Evolutionary conservation across 2,113 vertebrate genomes (phyloP).

Genomic region (Pteropus alecto): DNA sequence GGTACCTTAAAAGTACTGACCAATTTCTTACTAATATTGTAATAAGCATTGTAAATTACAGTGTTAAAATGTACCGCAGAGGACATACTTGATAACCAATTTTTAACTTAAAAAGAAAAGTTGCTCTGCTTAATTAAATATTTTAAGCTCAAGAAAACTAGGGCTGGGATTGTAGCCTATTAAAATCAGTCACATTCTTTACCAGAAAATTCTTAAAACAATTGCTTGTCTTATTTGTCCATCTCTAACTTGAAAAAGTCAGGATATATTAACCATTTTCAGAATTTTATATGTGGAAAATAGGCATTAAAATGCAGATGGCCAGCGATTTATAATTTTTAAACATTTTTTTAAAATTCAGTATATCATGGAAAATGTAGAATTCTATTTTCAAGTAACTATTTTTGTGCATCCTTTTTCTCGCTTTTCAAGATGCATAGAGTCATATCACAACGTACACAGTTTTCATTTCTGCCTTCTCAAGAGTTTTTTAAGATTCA

Average conservation of each 20-base stretch:
- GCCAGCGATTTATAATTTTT: not conserved
- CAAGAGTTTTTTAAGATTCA: not conserved
- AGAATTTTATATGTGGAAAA: not conserved
- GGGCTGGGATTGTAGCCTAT: not conserved
- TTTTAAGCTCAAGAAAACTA: not conserved
- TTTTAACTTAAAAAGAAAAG: not conserved
- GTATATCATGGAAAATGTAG: not conserved
- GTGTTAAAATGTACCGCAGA: not conserved
- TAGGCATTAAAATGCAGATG: not conserved
- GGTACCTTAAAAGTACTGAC: not conserved
- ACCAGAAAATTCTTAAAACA: not conserved
- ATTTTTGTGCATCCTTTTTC: not conserved
- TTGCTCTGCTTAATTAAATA: not conserved
- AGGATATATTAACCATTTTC: not conserved
- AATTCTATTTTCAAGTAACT: not conserved
- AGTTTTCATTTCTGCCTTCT: not conserved
- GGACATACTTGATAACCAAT: not conserved
- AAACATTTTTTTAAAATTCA: not conserved
- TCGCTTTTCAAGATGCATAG: not conserved
- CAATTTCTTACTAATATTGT: not conserved
- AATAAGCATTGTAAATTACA: not conserved
- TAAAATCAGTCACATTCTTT: not conserved
- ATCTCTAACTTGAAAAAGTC: not conserved
- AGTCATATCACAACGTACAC: fast-evolving
- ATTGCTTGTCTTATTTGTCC: not conserved